Evolutionary conservation across 2,888 invertebrate species (phyloP).

Genomic region (Clepsis dumicolana): DNA sequence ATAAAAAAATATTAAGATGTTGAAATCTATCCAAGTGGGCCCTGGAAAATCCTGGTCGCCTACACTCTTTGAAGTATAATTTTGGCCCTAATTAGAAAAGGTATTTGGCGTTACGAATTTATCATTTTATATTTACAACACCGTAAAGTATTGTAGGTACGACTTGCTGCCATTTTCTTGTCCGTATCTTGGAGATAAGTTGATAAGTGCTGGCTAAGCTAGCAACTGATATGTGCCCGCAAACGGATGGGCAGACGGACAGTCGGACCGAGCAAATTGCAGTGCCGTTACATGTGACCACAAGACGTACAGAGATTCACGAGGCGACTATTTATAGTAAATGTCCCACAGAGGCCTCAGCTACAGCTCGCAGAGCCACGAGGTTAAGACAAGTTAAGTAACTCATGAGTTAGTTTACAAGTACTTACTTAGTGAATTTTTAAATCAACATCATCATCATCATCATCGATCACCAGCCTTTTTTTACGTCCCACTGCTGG

Average conservation of each 20-base stretch:
- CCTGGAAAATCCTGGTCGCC: background rate
- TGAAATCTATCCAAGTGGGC: background rate
- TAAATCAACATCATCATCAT: too few relatives aligned
- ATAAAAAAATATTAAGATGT: background rate
- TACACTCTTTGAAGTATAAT: background rate
- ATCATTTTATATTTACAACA: background rate
- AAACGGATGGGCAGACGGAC: background rate
- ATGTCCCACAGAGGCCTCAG: too few relatives aligned
- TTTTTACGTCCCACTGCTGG: too few relatives aligned
- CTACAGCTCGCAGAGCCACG: too few relatives aligned
- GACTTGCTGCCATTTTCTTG: background rate
- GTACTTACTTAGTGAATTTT: too few relatives aligned
- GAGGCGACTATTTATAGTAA: too few relatives aligned
- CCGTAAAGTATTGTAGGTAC: background rate
- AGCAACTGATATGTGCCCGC: background rate
- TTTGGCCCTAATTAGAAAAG: too few relatives aligned
- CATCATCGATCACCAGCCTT: too few relatives aligned
- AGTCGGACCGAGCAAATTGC: background rate
- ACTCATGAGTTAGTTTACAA: too few relatives aligned
- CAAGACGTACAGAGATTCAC: background rate
- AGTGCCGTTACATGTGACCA: background rate
- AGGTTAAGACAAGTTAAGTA: too few relatives aligned
- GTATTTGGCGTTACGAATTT: too few relatives aligned
- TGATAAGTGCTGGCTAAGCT: background rate
- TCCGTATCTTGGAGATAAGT: background rate